Evolutionary conservation across 2,797 vertebrate genomes (phyloP), one percentile per base, ranked within the genome.

Genomic region (Pterois miles): DNA sequence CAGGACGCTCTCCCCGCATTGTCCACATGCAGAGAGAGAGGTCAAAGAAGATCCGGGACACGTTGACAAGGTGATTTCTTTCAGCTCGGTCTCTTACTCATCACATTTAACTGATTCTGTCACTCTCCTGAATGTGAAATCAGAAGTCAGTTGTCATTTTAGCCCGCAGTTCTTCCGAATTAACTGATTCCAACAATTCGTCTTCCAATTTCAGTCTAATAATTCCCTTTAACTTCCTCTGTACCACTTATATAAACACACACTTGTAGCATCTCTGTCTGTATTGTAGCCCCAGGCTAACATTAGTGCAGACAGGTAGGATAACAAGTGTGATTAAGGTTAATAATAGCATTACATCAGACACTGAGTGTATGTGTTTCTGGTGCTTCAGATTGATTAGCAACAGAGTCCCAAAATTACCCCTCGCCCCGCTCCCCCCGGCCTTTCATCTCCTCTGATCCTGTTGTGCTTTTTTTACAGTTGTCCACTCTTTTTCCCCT

Each of bases 341-440:
- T 91, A 90, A 91, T 91, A 89, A 90, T 87, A 86, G 87, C 82
- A 83, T 89, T 85, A 87, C 87, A 86, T 92, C 86, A 93, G 87
- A 66, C 63, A 29, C 57, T 67, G 59, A 48, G 65, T 60, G 81
- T 54, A 36, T 56, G 1, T 79, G 80, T 86, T 83, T 76, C 76
- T 82, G 57, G n/a, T 68, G 73, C 74, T 82, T 87, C 58, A 77
- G 62, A 88, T 82, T 91, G 82, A 91, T 88, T 89, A 84, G 84
- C 89, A 87, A 84, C 86, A 58, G 82, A 88, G 83, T 82, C 88
- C 79, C 57, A 38, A 65, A 91, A 83, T 89, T 68, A 86, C 71
- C 86, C 86, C 68, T 58, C 74, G 0, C 34, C 57, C 73, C 2
- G 0, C 67, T 67, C 76, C 29, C 65, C 50, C 1, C 18, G 11